phyloP scores from a whole-genome alignment of 2,797 vertebrate species.

The Sebastiscus tertius region DNA sequence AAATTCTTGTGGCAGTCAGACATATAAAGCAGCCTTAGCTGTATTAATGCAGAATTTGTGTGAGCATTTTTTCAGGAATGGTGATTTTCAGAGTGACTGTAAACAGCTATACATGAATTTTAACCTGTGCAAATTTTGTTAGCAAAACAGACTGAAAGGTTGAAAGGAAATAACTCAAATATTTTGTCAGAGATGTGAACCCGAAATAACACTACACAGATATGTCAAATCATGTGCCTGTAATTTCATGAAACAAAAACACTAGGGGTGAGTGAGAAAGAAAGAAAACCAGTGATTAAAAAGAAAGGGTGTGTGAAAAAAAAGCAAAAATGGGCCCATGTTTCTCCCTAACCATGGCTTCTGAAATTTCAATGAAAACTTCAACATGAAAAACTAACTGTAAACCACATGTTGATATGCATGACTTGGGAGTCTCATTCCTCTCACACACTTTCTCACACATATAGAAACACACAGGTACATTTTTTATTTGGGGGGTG shows the following conservation, averaged over 20 bases:
- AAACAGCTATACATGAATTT: background rate
- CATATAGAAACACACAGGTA: constrained; percentile 38
- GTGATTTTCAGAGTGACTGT: background rate
- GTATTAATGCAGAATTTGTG: constrained; percentile 1
- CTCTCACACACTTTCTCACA: constrained; percentile 36
- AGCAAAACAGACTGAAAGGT: background rate
- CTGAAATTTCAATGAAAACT: constrained; percentile 35
- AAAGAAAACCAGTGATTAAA: constrained; percentile 3
- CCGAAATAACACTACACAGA: background rate
- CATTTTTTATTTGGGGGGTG: background rate
- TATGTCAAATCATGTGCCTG: background rate
- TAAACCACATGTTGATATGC: constrained; percentile 37
- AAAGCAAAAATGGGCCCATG: constrained; percentile 33
- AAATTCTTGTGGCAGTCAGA: background rate
- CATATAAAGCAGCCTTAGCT: background rate
- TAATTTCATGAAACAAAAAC: background rate
- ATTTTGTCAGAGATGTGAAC: background rate
- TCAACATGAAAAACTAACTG: constrained; percentile 24
- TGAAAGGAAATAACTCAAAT: background rate
- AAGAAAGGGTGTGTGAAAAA: constrained; percentile 37
- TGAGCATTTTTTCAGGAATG: constrained; percentile 1
- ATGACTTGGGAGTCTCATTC: constrained; percentile 31
- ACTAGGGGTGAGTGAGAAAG: background rate
- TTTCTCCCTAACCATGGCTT: constrained; percentile 5
- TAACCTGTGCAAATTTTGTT: background rate